Evolutionary conservation across 2,888 invertebrate species (phyloP).

Genomic region (Thera obeliscata): DNA sequence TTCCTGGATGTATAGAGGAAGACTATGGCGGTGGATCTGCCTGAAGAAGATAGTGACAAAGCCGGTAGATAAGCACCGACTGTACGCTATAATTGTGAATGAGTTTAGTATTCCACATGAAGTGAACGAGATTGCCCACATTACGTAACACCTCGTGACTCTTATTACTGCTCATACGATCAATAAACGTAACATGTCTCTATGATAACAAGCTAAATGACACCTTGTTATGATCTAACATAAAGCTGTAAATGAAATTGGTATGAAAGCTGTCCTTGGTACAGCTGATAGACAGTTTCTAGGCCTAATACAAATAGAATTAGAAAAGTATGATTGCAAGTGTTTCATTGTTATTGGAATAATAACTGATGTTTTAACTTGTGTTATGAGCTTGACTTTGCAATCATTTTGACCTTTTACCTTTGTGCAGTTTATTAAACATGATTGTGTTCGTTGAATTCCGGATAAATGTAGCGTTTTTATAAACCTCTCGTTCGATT

Average conservation of each 20-base stretch:
- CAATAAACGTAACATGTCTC: constrained; percentile 65
- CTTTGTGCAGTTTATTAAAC: constrained; percentile 24
- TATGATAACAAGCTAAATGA: constrained; percentile 49
- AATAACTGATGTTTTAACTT: constrained; percentile 22
- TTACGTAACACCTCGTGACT: constrained; percentile 83
- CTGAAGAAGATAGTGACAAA: constrained; percentile 28
- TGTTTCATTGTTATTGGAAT: constrained; percentile 32
- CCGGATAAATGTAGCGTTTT: constrained; percentile 7
- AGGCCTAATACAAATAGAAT: constrained; percentile 56
- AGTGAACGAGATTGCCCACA: constrained; percentile 68
- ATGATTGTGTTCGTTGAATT: constrained; percentile 18
- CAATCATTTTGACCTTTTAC: constrained; percentile 27
- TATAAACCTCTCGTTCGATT: neutral
- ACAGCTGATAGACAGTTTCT: constrained; percentile 65
- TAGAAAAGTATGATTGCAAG: constrained; percentile 20
- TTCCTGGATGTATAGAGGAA: too few species aligned
- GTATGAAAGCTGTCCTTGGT: constrained; percentile 48
- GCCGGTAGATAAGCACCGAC: constrained; percentile 10
- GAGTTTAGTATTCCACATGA: constrained; percentile 58
- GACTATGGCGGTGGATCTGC: too few species aligned
- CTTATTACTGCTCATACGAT: constrained; percentile 65
- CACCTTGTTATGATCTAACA: constrained; percentile 44
- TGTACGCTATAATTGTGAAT: constrained; percentile 40
- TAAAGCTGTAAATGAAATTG: constrained; percentile 51
- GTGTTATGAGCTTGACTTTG: constrained; percentile 16